Evolutionary conservation across 2,888 invertebrate genomes (phyloP).

Genomic region (Lamellibrachia satsuma): DNA sequence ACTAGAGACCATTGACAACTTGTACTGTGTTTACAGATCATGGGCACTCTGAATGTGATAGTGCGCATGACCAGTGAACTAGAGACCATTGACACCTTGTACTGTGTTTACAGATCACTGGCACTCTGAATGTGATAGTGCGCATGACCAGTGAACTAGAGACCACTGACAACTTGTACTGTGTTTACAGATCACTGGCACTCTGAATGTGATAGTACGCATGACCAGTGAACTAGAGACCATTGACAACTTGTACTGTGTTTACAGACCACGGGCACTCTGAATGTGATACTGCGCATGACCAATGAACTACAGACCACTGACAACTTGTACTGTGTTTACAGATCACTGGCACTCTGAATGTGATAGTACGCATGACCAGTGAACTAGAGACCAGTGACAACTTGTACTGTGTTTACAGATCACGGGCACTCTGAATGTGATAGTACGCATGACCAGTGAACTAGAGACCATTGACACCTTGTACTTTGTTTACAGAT

Average conservation of each 20-base stretch:
- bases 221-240: slow-evolving; percentile 97
- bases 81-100: slow-evolving; percentile 78
- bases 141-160: slow-evolving; percentile 95
- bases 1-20: slow-evolving; percentile 83
- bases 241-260: no score
- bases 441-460: slow-evolving; percentile 93
- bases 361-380: slow-evolving; percentile 94
- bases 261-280: slow-evolving; percentile 85
- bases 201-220: slow-evolving; percentile 92
- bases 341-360: slow-evolving; percentile 91
- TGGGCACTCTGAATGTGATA: slow-evolving; percentile 94
- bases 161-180: slow-evolving; percentile 73
- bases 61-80: slow-evolving; percentile 95
- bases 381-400: slow-evolving; percentile 93
- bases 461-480: slow-evolving; percentile 82
- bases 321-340: slow-evolving; percentile 33
- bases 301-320: slow-evolving; percentile 96
- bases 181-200: slow-evolving; percentile 82
- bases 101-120: slow-evolving; percentile 77
- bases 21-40: slow-evolving; percentile 73
- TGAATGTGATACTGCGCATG: slow-evolving; percentile 96
- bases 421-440: slow-evolving; percentile 94
- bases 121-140: slow-evolving; percentile 94
- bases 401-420: slow-evolving; percentile 56
- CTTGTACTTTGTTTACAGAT: slow-evolving; percentile 70